phyloP scores from a whole-genome alignment of 2,797 vertebrate species.

The Betta splendens region DNA sequence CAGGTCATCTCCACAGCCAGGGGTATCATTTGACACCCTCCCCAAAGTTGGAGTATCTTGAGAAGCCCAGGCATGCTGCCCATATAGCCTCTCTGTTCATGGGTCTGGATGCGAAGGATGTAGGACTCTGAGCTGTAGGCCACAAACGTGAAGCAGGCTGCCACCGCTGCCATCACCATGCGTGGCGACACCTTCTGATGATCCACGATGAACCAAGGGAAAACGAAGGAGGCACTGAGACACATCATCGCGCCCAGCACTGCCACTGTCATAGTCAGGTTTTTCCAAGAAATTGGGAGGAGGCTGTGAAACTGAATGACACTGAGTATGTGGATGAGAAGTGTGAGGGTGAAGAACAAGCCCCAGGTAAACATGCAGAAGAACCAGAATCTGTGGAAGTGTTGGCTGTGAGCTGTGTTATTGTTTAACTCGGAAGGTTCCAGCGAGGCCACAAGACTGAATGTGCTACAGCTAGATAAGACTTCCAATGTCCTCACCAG shows the following conservation, averaged over 20 bases:
- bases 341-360: slow-evolving; percentile 78
- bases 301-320: slow-evolving; percentile 83
- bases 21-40: slow-evolving; percentile 70
- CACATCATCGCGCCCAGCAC: slow-evolving; percentile 70
- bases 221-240: slow-evolving; percentile 65
- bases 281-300: slow-evolving; percentile 83
- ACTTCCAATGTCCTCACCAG: slow-evolving; percentile 72
- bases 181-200: fast-evolving
- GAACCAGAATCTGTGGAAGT: slow-evolving; percentile 26
- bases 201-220: slow-evolving; percentile 60
- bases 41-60: slow-evolving; percentile 79
- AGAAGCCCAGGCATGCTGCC: slow-evolving; percentile 77
- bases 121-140: slow-evolving; percentile 71
- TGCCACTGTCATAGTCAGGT: slow-evolving; percentile 75
- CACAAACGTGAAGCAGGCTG: slow-evolving; percentile 69
- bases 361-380: slow-evolving; percentile 83
- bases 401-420: fast-evolving
- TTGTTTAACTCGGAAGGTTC: not conserved
- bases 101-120: slow-evolving; percentile 60
- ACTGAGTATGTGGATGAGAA: slow-evolving; percentile 77
- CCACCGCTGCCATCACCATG: slow-evolving; percentile 47
- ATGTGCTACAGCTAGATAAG: slow-evolving; percentile 69
- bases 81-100: slow-evolving; percentile 81
- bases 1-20: slow-evolving; percentile 29
- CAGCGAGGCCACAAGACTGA: slow-evolving; percentile 74